Evolutionary conservation across 1,140 invertebrate species (phyloP).

Genomic region (Laupala kohalensis): DNA sequence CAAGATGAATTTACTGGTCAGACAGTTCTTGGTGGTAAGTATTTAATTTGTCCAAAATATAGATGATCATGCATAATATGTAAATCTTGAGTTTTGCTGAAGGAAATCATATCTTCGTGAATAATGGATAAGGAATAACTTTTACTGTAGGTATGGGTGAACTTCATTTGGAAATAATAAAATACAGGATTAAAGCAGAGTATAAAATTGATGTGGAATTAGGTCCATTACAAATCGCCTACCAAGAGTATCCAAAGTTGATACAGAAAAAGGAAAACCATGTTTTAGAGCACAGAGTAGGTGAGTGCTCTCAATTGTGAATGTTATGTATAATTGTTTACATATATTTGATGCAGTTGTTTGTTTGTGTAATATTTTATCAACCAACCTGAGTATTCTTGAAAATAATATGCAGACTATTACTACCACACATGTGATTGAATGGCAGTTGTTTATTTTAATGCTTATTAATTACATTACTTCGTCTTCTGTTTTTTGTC

Average conservation of each 20-base stretch:
- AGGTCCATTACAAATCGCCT: conserved; percentile 90
- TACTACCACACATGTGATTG: too few species aligned
- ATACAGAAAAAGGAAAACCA: conserved; percentile 35
- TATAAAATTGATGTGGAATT: conserved; percentile 86
- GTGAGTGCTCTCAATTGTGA: too few species aligned
- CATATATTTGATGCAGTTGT: too few species aligned
- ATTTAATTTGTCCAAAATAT: neutral
- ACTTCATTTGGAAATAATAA: conserved; percentile 89
- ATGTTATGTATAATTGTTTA: too few species aligned
- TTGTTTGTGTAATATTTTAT: too few species aligned
- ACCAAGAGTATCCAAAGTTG: conserved; percentile 59
- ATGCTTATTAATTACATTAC: too few species aligned
- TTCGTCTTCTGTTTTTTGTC: too few species aligned
- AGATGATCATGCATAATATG: neutral
- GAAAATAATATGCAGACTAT: too few species aligned
- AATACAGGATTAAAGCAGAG: conserved; percentile 70
- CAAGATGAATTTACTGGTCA: conserved; percentile 68
- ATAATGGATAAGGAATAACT: too few species aligned
- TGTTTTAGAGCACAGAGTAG: conserved; percentile 51
- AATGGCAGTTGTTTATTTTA: too few species aligned
- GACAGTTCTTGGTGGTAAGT: conserved; percentile 56
- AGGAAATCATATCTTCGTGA: neutral
- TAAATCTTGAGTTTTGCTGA: neutral
- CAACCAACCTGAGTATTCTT: too few species aligned
- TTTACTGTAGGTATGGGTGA: conserved; percentile 66